phyloP scores from a whole-genome alignment of 2,113 vertebrate genomes.

The Amia ocellicauda region DNA sequence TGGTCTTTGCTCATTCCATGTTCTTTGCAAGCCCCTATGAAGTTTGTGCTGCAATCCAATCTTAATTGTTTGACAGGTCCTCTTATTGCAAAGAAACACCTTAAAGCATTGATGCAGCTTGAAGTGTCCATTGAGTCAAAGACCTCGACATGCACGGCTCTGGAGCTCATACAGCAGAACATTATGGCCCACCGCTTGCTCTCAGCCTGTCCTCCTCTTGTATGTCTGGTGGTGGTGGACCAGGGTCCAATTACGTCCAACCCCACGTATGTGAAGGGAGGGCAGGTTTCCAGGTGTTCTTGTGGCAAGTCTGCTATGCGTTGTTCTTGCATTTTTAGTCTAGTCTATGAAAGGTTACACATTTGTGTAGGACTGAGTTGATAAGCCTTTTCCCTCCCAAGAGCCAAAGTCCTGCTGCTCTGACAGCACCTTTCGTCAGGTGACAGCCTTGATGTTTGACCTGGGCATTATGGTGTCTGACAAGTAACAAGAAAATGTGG shows the following conservation, averaged over 20 bases:
- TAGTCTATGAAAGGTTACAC: constrained; percentile 15
- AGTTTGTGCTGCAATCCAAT: constrained; percentile 19
- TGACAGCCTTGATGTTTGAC: constrained; percentile 29
- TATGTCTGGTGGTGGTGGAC: constrained; percentile 9
- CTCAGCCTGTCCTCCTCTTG: constrained; percentile 24
- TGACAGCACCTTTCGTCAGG: constrained; percentile 27
- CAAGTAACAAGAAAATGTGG: constrained; percentile 23
- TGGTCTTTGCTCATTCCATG: no score
- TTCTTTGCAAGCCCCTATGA: no score
- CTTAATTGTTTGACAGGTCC: constrained; percentile 8
- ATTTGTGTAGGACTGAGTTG: constrained; percentile 29
- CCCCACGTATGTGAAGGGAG: constrained; percentile 9
- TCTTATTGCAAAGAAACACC: constrained; percentile 2
- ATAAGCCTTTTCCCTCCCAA: constrained; percentile 8
- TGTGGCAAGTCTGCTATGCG: constrained; percentile 14
- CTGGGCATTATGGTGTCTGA: constrained; percentile 24
- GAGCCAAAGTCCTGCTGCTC: constrained; percentile 21
- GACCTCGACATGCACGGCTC: constrained; percentile 23
- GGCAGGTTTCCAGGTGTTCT: constrained; percentile 15
- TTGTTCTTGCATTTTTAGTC: constrained; percentile 18
- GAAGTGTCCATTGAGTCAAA: constrained; percentile 17
- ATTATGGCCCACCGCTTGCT: constrained; percentile 29
- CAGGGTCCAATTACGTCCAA: constrained; percentile 21
- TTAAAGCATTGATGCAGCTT: constrained; percentile 14
- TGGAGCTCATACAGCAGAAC: constrained; percentile 20